Evolutionary conservation across 2,888 invertebrate species (phyloP).

Genomic region (Ectropis crepuscularia): DNA sequence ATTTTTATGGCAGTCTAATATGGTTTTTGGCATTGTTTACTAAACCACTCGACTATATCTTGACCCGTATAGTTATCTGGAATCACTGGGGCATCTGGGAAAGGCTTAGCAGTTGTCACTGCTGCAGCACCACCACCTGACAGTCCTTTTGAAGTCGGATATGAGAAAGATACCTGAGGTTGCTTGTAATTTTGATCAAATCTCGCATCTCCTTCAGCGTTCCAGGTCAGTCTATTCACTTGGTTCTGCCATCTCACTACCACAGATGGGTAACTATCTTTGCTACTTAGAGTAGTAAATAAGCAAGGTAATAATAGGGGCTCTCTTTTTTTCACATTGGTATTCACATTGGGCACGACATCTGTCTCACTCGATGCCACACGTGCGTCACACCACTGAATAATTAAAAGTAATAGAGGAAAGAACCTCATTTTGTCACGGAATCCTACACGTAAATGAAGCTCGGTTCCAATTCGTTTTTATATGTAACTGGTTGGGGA

Average conservation of each 20-base stretch:
- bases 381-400: conserved; percentile 51
- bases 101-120: conserved; percentile 42
- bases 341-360: conserved; percentile 35
- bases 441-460: conserved; percentile 44
- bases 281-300: conserved; percentile 50
- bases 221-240: conserved; percentile 52
- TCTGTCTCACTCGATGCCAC: conserved; percentile 51
- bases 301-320: conserved; percentile 52
- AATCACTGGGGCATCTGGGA: conserved; percentile 47
- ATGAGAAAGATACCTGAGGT: conserved; percentile 42
- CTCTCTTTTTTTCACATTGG: conserved; percentile 44
- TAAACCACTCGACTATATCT: conserved; percentile 46
- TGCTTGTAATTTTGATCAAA: conserved; percentile 44
- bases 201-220: conserved; percentile 38
- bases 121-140: conserved; percentile 46
- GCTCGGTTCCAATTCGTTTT: conserved; percentile 39
- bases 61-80: conserved; percentile 46
- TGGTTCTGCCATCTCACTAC: conserved; percentile 54
- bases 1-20: conserved; percentile 28
- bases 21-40: conserved; percentile 43
- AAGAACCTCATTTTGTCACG: conserved; percentile 57
- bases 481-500: conserved; percentile 50
- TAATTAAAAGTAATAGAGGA: conserved; percentile 46
- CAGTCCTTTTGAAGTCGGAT: conserved; percentile 50
- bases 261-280: conserved; percentile 58